Base-by-base conservation (phyloP, 2,113 vertebrate species). In the Atractosteus spatula region DNA sequence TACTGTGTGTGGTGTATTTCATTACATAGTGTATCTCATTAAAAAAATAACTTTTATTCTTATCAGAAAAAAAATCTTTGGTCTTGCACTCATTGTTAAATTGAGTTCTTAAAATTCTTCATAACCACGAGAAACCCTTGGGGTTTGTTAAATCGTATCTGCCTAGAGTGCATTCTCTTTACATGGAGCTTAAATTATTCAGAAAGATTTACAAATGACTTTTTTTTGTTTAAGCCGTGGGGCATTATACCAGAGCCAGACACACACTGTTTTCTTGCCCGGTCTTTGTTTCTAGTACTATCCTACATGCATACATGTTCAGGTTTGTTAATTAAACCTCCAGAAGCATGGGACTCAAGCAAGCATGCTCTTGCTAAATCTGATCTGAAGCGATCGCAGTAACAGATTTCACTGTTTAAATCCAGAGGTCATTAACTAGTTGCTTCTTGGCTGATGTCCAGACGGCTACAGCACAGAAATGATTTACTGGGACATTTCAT, bases 51-150 rank as follows among this genome's bases (percentile, higher is more conserved):
- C 10, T 44, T 59, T 41, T 55, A 69, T 69, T 69, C 17, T 56
- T 56, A 57, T 61, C 57, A 70, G 54, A 69, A 44, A 61, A 55
- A 1, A 14, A 43, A 44, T 61, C 55, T 59, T 4, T 11, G 57
- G 68, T 55, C 55, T 44, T 59, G 7, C 43, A 41, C 55, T 70
- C 41, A 70, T 59, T 70, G 8, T 45, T n/a, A n/a, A 42, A 13
- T 47, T 45, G 41, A 55, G 68, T 8, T 43, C 43, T 70, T 42
- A 70, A 70, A 70, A 70, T 70, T 57, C 57, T 70, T 59, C 13
- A 59, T 44, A 41, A 70, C 16, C 44, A 61, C 29, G 0, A 42
- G 68, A 44, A 41, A 56, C 68, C 68, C 41, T 11, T 14, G 17
- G 68, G 68, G 43, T 69, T 69, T 3, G n/a, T 55, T 59, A 54